Conservation (phyloP, 2,113 vertebrate species). For the Origma solitaria region DNA sequence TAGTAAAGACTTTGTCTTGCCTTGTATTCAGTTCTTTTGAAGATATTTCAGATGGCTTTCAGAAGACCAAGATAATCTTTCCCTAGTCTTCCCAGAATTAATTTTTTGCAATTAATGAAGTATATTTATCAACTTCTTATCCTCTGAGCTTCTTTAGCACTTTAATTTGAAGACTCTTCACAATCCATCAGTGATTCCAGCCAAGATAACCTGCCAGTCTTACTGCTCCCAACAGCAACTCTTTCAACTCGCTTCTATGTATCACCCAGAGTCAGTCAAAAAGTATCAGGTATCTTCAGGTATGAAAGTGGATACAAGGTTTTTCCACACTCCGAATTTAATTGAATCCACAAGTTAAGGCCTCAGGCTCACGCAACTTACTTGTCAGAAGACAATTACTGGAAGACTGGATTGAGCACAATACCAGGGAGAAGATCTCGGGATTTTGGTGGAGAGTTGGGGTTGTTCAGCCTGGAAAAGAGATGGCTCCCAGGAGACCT, state of each 20-base stretch:
- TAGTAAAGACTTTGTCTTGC: neutral
- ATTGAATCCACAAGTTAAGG: neutral
- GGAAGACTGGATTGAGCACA: neutral
- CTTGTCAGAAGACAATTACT: neutral
- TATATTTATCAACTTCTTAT: neutral
- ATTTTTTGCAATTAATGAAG: neutral
- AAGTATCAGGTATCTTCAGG: neutral
- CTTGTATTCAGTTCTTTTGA: neutral
- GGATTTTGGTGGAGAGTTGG: neutral
- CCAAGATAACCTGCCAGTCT: neutral
- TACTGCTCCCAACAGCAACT: rapidly evolving
- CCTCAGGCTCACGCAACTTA: rapidly evolving
- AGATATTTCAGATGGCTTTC: neutral
- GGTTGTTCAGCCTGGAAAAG: neutral
- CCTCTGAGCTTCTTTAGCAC: neutral
- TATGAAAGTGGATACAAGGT: rapidly evolving
- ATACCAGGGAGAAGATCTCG: neutral
- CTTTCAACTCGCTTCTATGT: neutral
- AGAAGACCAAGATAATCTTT: neutral
- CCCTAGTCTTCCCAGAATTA: neutral
- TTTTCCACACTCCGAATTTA: neutral
- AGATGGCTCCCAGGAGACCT: neutral
- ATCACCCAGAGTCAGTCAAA: neutral
- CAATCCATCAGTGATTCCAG: neutral
- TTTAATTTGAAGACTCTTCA: neutral